phyloP scores from a whole-genome alignment of 2,888 invertebrate genomes.

The Carabus problematicus region DNA sequence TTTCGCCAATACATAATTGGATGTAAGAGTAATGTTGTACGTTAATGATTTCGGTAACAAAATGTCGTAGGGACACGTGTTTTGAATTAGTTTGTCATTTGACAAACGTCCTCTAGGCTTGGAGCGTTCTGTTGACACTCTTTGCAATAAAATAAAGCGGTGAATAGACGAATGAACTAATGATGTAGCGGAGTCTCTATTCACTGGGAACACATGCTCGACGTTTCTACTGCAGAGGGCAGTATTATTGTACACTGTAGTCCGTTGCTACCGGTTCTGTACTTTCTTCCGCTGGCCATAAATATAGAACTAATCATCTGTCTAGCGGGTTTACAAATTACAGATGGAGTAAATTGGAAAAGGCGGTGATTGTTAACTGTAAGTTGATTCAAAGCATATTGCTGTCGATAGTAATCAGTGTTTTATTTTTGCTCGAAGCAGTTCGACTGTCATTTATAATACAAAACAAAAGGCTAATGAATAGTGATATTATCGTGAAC shows the following conservation, averaged over 20 bases:
- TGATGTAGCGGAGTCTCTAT: neutral
- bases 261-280: slow-evolving; percentile 4
- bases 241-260: neutral
- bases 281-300: neutral
- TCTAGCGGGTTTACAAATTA: too few species aligned
- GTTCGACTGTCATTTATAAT: too few species aligned
- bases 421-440: too few species aligned
- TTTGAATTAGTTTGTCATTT: slow-evolving; percentile 29
- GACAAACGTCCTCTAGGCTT: slow-evolving; percentile 11
- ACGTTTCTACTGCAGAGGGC: neutral
- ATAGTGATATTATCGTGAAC: too few species aligned
- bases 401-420: too few species aligned
- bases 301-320: too few species aligned
- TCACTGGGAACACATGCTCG: neutral
- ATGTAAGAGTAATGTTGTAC: slow-evolving; percentile 1
- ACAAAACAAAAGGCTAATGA: too few species aligned
- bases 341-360: too few species aligned
- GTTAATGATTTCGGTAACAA: slow-evolving; percentile 16
- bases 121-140: too few species aligned
- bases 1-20: neutral
- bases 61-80: slow-evolving; percentile 15
- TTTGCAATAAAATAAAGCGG: neutral
- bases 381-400: too few species aligned
- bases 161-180: neutral
- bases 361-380: too few species aligned